Percentiles rank a stretch among this genome's conserved stretches.
Evolutionary conservation across 1,140 invertebrate genomes (phyloP).

Genomic region (Proctacanthus coquilletti): DNA sequence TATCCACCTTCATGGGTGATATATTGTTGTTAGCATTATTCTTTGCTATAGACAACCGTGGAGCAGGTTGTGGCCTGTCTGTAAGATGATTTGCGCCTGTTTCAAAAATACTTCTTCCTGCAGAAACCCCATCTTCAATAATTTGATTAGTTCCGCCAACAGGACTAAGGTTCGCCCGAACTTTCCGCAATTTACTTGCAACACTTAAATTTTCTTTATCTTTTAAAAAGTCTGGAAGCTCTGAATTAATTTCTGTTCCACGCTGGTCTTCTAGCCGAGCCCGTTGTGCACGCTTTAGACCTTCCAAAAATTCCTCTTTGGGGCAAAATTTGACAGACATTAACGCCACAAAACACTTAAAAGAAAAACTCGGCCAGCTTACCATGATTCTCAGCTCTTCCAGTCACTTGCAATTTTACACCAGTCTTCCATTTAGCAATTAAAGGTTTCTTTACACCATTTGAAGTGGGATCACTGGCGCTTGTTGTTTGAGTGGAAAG

Average conservation of each 20-base stretch:
- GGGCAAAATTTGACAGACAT: constrained; percentile 1
- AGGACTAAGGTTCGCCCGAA: constrained; percentile 19
- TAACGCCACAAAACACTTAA: not conserved
- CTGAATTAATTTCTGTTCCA: constrained; percentile 65
- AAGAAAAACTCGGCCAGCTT: constrained; percentile 10
- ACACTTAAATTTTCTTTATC: constrained; percentile 33
- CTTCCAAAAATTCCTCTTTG: constrained; percentile 50
- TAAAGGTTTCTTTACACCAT: constrained; percentile 35
- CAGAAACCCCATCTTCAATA: not conserved
- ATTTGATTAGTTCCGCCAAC: constrained; percentile 11
- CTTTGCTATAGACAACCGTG: constrained; percentile 21
- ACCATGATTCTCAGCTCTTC: constrained; percentile 52
- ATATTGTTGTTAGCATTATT: constrained; percentile 9
- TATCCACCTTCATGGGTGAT: constrained; percentile 19
- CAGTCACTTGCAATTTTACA: constrained; percentile 46
- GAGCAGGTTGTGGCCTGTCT: constrained; percentile 20
- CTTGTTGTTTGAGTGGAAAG: constrained; percentile 5
- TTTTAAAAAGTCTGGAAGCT: constrained; percentile 64
- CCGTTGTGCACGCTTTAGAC: constrained; percentile 57
- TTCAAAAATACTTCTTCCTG: not conserved
- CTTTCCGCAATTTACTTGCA: constrained; percentile 20
- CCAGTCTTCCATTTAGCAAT: constrained; percentile 55
- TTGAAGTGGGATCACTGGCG: constrained; percentile 2
- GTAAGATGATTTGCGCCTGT: not conserved
- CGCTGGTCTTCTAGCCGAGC: constrained; percentile 64